phyloP scores from a whole-genome alignment of 1,140 invertebrate species.

The Sinonovacula constricta region DNA sequence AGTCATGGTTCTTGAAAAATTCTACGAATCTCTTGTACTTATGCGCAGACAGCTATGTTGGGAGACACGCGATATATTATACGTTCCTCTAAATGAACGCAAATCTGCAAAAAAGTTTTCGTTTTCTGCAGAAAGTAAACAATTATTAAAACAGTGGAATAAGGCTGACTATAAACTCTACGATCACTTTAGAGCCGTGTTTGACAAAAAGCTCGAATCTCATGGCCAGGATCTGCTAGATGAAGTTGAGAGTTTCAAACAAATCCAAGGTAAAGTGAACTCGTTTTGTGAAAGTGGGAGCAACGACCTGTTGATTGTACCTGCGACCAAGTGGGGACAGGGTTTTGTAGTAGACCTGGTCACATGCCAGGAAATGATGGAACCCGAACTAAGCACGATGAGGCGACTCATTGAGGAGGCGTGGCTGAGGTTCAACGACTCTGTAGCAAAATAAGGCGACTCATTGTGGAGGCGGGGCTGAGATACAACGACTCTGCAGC shows the following conservation, averaged over 20 bases:
- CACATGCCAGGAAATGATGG: conserved; percentile 62
- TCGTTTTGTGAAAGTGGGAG: conserved; percentile 44
- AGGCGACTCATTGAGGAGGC: conserved; percentile 55
- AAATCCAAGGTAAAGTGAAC: conserved; percentile 50
- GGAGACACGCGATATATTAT: conserved; percentile 71
- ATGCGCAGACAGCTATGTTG: conserved; percentile 69
- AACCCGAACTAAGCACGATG: conserved; percentile 56
- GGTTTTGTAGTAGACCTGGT: conserved; percentile 49
- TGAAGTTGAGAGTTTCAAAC: conserved; percentile 64
- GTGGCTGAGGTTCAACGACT: conserved; percentile 1
- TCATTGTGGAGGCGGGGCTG: no score
- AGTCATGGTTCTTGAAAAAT: conserved; percentile 71
- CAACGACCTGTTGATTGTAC: conserved; percentile 19
- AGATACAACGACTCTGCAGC: no score
- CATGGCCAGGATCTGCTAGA: conserved; percentile 54
- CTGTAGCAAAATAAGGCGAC: no score
- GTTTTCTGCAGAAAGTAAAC: conserved; percentile 48
- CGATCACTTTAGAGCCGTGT: conserved; percentile 55
- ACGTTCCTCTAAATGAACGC: conserved; percentile 65
- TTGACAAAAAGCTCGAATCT: conserved; percentile 50
- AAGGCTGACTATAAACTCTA: conserved; percentile 68
- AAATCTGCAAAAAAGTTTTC: conserved; percentile 41
- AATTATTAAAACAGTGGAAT: conserved; percentile 52
- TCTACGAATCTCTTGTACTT: conserved; percentile 72
- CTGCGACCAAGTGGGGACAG: conserved; percentile 55